Evolutionary conservation across 2,888 invertebrate genomes (phyloP), one percentile per base, ranked within the genome.

Genomic region (Hypomecis atomaria): DNA sequence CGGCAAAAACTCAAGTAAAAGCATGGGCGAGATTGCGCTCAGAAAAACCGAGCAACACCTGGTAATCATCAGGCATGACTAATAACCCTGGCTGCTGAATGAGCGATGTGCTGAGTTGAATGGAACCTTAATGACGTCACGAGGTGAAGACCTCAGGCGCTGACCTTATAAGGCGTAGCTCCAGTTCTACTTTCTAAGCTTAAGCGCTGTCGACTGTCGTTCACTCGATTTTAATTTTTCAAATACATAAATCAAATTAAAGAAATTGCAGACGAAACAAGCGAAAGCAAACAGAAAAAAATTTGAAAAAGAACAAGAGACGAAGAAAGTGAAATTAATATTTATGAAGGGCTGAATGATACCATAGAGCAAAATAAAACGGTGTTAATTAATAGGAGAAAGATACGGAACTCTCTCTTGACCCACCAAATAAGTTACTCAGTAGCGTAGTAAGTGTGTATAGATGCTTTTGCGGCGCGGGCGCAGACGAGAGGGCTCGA

Each of bases 401-500:
- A 23, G 23, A 23, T 34, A 45, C 23, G 23, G 8, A 23, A 8
- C 3, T 11, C 33, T 47, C 34, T 47, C 45, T 23, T 23, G 45
- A 11, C 4, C 38, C 8, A 23, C 8, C 23, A 44, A 44, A 59
- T 38, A 45, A 37, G 7, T 43, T 50, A 50, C 43, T 50, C 50
- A 70, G 58, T 55, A 70, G 72, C 69, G 6, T 23, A n/a, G 44
- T 11, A 23, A 40, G 40, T 54, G 43, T 13, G 38, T 23, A 23
- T 23, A 23, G 23, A 23, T 23, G 3, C 23, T 2, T 23, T 23
- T 23, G 23, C 23, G 23, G 23, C 23, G 23, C 23, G 23, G 23
- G 23, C 23, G 23, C 23, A 23, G 23, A 23, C 23, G 23, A 23
- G 80, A 59, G 76, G 71, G 74, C 74, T 74, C 75, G 73, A 81